Evolutionary conservation across 2,797 vertebrate genomes (phyloP).

Genomic region (Pampus argenteus): DNA sequence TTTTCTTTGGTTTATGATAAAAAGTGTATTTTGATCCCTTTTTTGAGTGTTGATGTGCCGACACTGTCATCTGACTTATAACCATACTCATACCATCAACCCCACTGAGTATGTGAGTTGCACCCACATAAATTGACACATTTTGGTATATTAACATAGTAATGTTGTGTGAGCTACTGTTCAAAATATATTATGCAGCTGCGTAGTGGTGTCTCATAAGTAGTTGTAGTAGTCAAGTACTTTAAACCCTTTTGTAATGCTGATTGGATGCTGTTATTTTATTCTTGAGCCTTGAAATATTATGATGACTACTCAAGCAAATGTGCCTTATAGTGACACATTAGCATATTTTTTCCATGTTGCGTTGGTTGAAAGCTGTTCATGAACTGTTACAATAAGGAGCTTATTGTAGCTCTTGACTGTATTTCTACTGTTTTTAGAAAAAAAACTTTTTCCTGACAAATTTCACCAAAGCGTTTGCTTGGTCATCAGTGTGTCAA

Average conservation of each 20-base stretch:
- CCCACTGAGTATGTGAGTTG: not conserved
- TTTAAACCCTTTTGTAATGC: conserved; percentile 3
- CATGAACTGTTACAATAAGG: not conserved
- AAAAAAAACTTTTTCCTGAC: conserved; percentile 18
- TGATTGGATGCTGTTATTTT: not conserved
- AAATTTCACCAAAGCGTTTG: conserved; percentile 12
- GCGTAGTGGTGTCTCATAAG: not conserved
- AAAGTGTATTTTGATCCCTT: not conserved
- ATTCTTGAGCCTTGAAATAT: conserved; percentile 43
- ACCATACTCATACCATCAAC: not conserved
- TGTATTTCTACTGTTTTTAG: conserved; percentile 35
- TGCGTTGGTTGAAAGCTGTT: not conserved
- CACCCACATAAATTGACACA: not conserved
- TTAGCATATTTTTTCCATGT: not conserved
- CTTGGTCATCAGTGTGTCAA: not conserved
- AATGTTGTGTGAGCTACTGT: not conserved
- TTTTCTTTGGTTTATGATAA: not conserved
- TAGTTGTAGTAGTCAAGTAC: too few relatives aligned
- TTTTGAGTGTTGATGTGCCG: not conserved
- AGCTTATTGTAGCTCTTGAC: conserved; percentile 13
- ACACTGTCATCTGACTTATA: not conserved
- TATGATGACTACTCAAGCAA: conserved; percentile 16
- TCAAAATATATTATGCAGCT: not conserved
- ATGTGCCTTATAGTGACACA: conserved; percentile 45
- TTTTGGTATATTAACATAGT: not conserved